A percentile compares a stretch with the other conserved stretches of the same genome.
Evolutionary conservation across 1,140 invertebrate species (phyloP).

Genomic region (Callitettix versicolor): DNA sequence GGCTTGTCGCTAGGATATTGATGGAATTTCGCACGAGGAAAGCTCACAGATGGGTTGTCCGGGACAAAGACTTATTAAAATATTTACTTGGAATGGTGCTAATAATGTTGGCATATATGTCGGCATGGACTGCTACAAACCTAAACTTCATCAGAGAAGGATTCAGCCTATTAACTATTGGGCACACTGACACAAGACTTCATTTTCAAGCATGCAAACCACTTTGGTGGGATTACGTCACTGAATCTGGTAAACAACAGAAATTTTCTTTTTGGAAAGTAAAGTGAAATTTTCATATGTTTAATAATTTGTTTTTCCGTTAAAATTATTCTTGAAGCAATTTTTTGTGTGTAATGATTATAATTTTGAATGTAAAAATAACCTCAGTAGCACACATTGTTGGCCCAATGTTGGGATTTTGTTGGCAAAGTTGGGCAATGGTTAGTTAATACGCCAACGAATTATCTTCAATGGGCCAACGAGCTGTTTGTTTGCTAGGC

Average conservation of each 20-base stretch:
- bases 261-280: no score
- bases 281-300: no score
- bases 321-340: no score
- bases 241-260: slow-evolving; percentile 57
- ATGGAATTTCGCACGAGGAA: slow-evolving; percentile 76
- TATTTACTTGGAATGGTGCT: slow-evolving; percentile 65
- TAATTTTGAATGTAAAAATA: no score
- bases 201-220: slow-evolving; percentile 55
- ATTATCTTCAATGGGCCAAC: no score
- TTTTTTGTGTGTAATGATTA: no score
- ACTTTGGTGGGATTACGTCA: slow-evolving; percentile 84
- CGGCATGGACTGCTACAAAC: slow-evolving; percentile 70
- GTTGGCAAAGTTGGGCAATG: no score
- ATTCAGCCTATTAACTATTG: slow-evolving; percentile 38
- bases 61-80: slow-evolving; percentile 74
- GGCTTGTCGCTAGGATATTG: slow-evolving; percentile 36
- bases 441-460: no score
- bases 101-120: slow-evolving; percentile 70
- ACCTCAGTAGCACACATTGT: no score
- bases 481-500: no score
- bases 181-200: slow-evolving; percentile 36
- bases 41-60: slow-evolving; percentile 75
- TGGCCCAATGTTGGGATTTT: no score
- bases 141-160: slow-evolving; percentile 44
- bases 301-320: no score